Base-by-base conservation (phyloP, 2,888 invertebrate genomes). In the Linnaemya vulpina region DNA sequence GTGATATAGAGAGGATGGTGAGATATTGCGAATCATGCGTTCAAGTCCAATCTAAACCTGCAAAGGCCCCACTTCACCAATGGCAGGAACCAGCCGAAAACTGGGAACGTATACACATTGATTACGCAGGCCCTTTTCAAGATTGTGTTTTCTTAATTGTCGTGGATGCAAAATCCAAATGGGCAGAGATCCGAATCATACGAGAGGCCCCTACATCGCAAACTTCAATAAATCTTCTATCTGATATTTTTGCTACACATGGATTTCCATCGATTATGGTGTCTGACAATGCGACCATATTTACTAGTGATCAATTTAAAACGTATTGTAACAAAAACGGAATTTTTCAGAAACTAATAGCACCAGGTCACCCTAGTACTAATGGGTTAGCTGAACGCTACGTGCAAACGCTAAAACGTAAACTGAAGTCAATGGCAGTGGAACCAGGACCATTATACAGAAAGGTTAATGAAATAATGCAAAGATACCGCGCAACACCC, bases 401-500 rank as follows among this genome's bases (percentile, higher is more conserved):
- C n/a, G n/a, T n/a, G n/a, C n/a, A n/a, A n/a, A n/a, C n/a, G n/a
- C n/a, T 13, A 15, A 62, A 17, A 63, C 51, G 51, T 10, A 51
- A 20, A 2, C 17, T 51, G 17, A 51, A 51, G 17, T 8, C 51
- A 1, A 51, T 51, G 51, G 8, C 51, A 51, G 1, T 10, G 2
- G 51, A 51, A 51, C 51, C 51, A 51, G 51, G 10, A 10, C 1
- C 51, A 0, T 2, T 51, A 51, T 17, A 20, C 1, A 20, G 20
- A 20, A 51, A 82, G 17, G 38, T 81, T 1, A 62, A 65, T 11
- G 68, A 53, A 63, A 73, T 79, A 22, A 13, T 84, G n/a, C 60
- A 71, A 53, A 62, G 68, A 43, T 85, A 82, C 40, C 38, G 81
- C 5, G 70, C 70, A 38, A 85, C 78, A 13, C 74, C 85, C 8